Evolutionary conservation across 2,888 invertebrate genomes (phyloP).

Genomic region (Zelleria hepariella): DNA sequence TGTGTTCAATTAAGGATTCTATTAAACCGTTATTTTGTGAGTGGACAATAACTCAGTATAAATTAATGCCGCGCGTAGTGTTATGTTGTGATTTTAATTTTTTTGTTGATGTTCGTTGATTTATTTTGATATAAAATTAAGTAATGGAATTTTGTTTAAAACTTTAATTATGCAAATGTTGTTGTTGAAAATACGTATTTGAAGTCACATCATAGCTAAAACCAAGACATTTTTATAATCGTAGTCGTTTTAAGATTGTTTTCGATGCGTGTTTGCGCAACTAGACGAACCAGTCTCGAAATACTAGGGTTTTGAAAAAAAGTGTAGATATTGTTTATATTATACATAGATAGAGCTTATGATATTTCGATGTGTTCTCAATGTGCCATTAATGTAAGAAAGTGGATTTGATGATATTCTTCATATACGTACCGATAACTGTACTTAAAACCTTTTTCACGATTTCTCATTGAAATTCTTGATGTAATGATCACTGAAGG

Average conservation of each 20-base stretch:
- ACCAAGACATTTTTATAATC: not conserved
- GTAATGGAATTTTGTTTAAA: no score
- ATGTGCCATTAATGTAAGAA: slow-evolving; percentile 36
- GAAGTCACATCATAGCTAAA: not conserved
- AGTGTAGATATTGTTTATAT: slow-evolving; percentile 1
- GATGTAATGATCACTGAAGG: not conserved
- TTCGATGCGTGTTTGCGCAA: not conserved
- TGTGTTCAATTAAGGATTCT: slow-evolving; percentile 32
- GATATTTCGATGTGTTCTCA: slow-evolving; percentile 44
- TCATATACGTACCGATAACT: slow-evolving; percentile 4
- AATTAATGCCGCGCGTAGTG: slow-evolving; percentile 6
- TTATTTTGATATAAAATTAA: not conserved
- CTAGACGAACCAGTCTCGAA: not conserved
- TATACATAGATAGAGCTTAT: slow-evolving; percentile 25
- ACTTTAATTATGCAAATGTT: no score
- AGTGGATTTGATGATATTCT: slow-evolving; percentile 5
- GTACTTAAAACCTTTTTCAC: slow-evolving; percentile 35
- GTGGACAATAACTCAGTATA: slow-evolving; percentile 18
- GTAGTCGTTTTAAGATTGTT: not conserved
- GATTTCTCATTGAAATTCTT: slow-evolving; percentile 21
- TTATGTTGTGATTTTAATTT: slow-evolving; percentile 6
- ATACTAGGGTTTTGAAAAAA: not conserved
- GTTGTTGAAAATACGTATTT: not conserved
- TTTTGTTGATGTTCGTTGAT: slow-evolving; percentile 3
- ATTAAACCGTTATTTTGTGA: slow-evolving; percentile 28